Evolutionary conservation across 2,888 invertebrate genomes (phyloP).

Genomic region (Cryptocephalus moraei): DNA sequence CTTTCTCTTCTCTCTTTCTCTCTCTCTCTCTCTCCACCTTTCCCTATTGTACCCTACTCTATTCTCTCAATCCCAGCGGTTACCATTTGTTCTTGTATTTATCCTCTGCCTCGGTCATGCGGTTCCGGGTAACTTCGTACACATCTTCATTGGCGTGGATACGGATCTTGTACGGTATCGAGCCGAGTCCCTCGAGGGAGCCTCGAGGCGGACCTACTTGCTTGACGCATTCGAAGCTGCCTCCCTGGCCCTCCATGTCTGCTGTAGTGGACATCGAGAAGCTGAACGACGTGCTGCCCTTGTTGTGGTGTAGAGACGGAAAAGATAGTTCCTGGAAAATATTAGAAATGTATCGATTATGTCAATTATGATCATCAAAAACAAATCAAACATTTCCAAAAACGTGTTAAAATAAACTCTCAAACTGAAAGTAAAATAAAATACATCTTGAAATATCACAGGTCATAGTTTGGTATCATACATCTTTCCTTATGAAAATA

Average conservation of each 20-base stretch:
- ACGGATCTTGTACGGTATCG: slow-evolving; percentile 78
- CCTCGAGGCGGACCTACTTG: slow-evolving; percentile 41
- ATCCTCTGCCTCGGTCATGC: slow-evolving; percentile 86
- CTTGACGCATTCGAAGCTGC: slow-evolving; percentile 89
- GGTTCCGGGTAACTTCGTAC: slow-evolving; percentile 83
- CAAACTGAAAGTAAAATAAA: too few species aligned
- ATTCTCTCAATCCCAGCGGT: slow-evolving; percentile 15
- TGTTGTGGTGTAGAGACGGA: slow-evolving; percentile 49
- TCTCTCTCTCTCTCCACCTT: not conserved
- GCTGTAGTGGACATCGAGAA: slow-evolving; percentile 70
- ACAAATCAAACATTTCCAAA: too few species aligned
- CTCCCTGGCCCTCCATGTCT: slow-evolving; percentile 74
- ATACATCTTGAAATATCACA: too few species aligned
- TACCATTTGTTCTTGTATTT: slow-evolving; percentile 90
- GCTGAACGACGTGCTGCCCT: slow-evolving; percentile 54
- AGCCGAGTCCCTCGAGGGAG: slow-evolving; percentile 73
- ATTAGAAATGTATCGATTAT: slow-evolving; percentile 13
- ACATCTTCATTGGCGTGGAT: slow-evolving; percentile 94
- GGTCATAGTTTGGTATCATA: too few species aligned
- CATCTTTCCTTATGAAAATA: too few species aligned
- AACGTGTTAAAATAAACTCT: too few species aligned
- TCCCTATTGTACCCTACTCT: not conserved
- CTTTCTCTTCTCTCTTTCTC: not conserved
- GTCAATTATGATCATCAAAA: too few species aligned
- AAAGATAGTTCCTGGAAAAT: slow-evolving; percentile 63